Percentiles rank a stretch among this genome's conserved stretches.
These are phyloP conservation scores for Papilio elwesi DNA, from an alignment of 2,888 invertebrate genomes.

Conservation along the genomic window DNA sequence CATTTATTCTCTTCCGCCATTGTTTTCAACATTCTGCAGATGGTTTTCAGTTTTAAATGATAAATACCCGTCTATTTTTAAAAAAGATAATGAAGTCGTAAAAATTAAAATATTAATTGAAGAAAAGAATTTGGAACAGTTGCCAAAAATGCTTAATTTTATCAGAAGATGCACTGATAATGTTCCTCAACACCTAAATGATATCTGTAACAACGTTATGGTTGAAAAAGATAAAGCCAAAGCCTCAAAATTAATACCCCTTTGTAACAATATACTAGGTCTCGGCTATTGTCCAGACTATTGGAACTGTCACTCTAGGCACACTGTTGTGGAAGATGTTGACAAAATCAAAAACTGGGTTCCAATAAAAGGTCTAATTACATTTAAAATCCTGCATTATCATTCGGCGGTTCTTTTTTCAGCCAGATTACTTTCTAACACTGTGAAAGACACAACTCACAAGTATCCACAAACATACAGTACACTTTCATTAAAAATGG, in stretches of 20 bases:
- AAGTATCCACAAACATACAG: slow-evolving; percentile 68
- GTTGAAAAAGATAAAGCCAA: slow-evolving; percentile 71
- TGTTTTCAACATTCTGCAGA: slow-evolving; percentile 87
- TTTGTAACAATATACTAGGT: slow-evolving; percentile 86
- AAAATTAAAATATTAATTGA: slow-evolving; percentile 84
- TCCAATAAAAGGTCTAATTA: slow-evolving; percentile 81
- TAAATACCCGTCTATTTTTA: slow-evolving; percentile 80
- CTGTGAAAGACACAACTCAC: slow-evolving; percentile 47
- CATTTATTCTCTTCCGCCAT: slow-evolving; percentile 88
- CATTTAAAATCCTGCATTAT: slow-evolving; percentile 83
- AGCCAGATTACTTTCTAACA: slow-evolving; percentile 73
- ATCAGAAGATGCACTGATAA: slow-evolving; percentile 77
- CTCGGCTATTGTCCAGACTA: slow-evolving; percentile 86
- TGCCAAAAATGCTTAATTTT: slow-evolving; percentile 85
- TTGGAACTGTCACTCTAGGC: slow-evolving; percentile 85
- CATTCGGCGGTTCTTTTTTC: slow-evolving; percentile 86
- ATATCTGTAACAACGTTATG: slow-evolving; percentile 63
- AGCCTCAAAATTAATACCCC: slow-evolving; percentile 66
- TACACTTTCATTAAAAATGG: slow-evolving; percentile 68
- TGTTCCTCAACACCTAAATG: slow-evolving; percentile 63
- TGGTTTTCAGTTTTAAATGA: slow-evolving; percentile 88
- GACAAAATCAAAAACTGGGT: slow-evolving; percentile 82
- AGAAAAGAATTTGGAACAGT: slow-evolving; percentile 82
- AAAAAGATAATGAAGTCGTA: slow-evolving; percentile 53
- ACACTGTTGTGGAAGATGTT: slow-evolving; percentile 81